A percentile compares a stretch with the other conserved stretches of the same genome.
phyloP scores from a whole-genome alignment of 2,113 vertebrate genomes.

The Noctilio leporinus region DNA sequence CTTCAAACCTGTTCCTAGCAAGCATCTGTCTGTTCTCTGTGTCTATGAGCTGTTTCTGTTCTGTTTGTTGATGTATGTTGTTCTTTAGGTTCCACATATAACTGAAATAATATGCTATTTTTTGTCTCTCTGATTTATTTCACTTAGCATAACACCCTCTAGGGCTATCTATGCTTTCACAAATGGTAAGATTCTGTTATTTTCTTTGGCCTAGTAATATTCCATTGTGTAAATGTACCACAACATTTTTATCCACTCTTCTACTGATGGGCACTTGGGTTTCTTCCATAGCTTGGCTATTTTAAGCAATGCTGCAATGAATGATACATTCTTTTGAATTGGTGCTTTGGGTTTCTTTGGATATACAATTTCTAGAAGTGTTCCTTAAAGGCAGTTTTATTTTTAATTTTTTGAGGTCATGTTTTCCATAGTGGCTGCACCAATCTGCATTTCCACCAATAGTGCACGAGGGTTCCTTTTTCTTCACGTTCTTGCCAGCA shows the following conservation, averaged over 20 bases:
- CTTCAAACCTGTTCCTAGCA: neutral
- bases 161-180: neutral
- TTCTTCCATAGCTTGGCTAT: neutral
- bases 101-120: neutral
- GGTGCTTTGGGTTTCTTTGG: neutral
- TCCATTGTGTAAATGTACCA: neutral
- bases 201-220: neutral
- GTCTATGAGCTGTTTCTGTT: neutral
- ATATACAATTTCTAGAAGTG: neutral
- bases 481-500: neutral
- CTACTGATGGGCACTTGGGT: neutral
- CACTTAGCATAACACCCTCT: neutral
- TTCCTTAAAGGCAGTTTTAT: neutral
- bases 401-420: neutral
- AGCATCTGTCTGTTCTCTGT: neutral
- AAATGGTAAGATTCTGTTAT: neutral
- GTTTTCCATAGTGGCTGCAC: neutral
- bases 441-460: neutral
- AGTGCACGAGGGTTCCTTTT: neutral
- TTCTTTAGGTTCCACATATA: neutral
- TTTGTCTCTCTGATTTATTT: neutral
- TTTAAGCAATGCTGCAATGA: neutral
- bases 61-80: neutral
- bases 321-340: neutral
- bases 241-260: neutral